Evolutionary conservation across 2,113 vertebrate species (phyloP).

Genomic region (Ciconia stormi): DNA sequence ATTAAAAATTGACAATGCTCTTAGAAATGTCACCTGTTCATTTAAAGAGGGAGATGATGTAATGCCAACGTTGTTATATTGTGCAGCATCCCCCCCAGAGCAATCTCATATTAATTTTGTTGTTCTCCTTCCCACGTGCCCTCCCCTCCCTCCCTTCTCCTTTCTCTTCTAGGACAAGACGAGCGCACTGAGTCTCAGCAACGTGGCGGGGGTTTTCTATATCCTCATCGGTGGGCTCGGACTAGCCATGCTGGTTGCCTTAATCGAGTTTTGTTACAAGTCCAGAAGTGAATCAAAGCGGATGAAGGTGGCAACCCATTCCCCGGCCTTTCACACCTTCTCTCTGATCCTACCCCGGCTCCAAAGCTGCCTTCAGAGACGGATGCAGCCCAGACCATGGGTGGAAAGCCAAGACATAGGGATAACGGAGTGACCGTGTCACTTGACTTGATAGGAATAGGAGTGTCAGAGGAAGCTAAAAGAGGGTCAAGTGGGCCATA

Average conservation of each 20-base stretch:
- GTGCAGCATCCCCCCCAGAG: constrained; percentile 1
- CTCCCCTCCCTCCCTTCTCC: constrained; percentile 41
- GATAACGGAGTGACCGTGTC: not conserved
- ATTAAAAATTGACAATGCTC: constrained; percentile 33
- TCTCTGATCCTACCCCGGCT: constrained; percentile 78
- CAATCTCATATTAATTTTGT: constrained; percentile 61
- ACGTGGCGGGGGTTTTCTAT: constrained; percentile 99
- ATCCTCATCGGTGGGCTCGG: constrained; percentile 98
- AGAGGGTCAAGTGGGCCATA: not conserved
- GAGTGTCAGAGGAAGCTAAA: not conserved
- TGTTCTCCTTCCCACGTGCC: constrained; percentile 51
- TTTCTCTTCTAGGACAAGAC: constrained; percentile 91
- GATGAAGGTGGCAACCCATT: constrained; percentile 94
- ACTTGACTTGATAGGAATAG: not conserved
- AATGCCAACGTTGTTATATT: constrained; percentile 44
- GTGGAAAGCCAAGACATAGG: constrained; percentile 23
- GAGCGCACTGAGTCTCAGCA: constrained; percentile 97
- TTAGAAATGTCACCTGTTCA: constrained; percentile 29
- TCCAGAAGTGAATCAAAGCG: constrained; percentile 95
- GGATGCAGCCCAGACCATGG: constrained; percentile 69
- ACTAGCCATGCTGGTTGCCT: constrained; percentile 98
- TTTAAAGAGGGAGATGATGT: constrained; percentile 54
- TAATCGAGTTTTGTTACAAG: constrained; percentile 99
- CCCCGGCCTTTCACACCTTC: constrained; percentile 84
- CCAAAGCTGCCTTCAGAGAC: constrained; percentile 80